Base-by-base conservation (phyloP, 1,140 invertebrate species). In the Neodiprion virginianus region DNA sequence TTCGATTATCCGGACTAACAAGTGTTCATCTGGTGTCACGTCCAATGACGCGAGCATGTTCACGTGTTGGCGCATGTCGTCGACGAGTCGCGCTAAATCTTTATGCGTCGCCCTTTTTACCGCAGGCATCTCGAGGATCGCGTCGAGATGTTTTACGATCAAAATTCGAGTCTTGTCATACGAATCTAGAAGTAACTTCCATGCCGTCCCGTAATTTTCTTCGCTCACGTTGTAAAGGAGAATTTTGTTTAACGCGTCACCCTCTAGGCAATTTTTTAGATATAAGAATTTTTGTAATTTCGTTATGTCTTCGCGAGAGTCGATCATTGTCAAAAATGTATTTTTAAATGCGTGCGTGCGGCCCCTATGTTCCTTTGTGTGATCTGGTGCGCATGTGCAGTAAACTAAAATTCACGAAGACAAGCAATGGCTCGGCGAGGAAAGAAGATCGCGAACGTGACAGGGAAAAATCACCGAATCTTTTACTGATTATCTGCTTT, bases 151-250 rank as follows among this genome's bases (percentile, higher is more conserved):
- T 65, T 73, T 74, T 78, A 73, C 21, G n/a, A 79, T 67, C 4
- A 80, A 71, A 28, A 76, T 17, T 5, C 73, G 72, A 48, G 75
- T 75, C 14, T 71, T 65, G 21, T 81, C 75, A 49, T 80, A 81
- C 7, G 74, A 12, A 2, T 72, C 67, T 7, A 5, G 48, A 14
- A 81, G 72, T 0, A 79, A n/a, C 61, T 73, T 47, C 79, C 79
- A 79, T n/a, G 78, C 77, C 3, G 72, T 71, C 17, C 69, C 17
- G 66, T 79, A 79, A 66, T 77, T 81, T 67, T 77, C 77, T 12
- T 53, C 69, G 48, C 76, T 79, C 1, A 71, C 23, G 12, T 69
- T 61, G 21, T 40, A 2, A 40, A 40, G 1, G 28, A 40, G 28
- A 40, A 40, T 40, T 40, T 40, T 40, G 28, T 40, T 40, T 5